phyloP scores from a whole-genome alignment of 1,140 invertebrate genomes.

The Drosophila simulans region DNA sequence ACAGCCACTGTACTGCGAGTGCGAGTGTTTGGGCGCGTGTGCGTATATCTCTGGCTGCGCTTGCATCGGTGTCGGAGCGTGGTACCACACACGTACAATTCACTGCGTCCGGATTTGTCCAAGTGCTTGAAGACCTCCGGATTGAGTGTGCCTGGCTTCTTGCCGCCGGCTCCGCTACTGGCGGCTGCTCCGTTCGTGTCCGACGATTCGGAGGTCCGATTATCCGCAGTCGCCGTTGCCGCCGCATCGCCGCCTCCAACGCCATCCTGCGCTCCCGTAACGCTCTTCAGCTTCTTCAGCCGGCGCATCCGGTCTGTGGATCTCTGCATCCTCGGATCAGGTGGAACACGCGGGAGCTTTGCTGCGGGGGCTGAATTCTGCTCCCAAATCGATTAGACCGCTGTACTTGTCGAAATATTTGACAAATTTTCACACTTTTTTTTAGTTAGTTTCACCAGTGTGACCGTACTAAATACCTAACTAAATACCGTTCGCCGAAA shows the following conservation, averaged over 20 bases:
- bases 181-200: constrained; percentile 46
- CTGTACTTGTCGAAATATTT: constrained; percentile 51
- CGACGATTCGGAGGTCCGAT: constrained; percentile 15
- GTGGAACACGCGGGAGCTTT: constrained; percentile 26
- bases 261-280: constrained; percentile 56
- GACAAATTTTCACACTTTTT: constrained; percentile 64
- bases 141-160: constrained; percentile 40
- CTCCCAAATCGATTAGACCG: constrained; percentile 3
- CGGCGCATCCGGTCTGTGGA: constrained; percentile 52
- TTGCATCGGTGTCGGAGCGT: constrained; percentile 26
- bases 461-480: not conserved
- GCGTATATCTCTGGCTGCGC: constrained; percentile 19
- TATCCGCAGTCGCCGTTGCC: constrained; percentile 18
- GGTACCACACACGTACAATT: constrained; percentile 77
- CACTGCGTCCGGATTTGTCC: constrained; percentile 73
- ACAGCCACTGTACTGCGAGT: constrained; percentile 31
- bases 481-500: not conserved
- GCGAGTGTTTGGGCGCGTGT: constrained; percentile 29
- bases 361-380: constrained; percentile 3
- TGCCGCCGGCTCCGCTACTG: not conserved
- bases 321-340: constrained; percentile 7
- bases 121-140: constrained; percentile 79
- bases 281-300: constrained; percentile 71
- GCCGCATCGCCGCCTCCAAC: constrained; percentile 25
- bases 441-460: constrained; percentile 15